Percentiles rank a stretch among this genome's conserved stretches.
Conservation (phyloP, 1,140 invertebrate species). For the Calliphora vicina region DNA sequence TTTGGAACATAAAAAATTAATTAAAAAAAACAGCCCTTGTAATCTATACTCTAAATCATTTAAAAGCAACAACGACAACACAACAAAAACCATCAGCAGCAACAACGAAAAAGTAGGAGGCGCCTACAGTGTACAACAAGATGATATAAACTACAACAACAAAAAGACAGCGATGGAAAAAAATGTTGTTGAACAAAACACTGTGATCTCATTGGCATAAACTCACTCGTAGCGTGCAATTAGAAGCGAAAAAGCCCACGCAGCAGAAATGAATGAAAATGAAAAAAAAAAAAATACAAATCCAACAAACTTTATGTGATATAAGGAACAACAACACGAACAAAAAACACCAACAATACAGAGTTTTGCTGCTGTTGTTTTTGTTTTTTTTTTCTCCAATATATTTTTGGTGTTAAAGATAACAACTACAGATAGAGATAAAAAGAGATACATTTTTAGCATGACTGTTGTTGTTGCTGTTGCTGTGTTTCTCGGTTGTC, state of each 20-base stretch:
- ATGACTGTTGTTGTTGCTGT: background rate
- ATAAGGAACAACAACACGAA: background rate
- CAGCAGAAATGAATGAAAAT: constrained; percentile 61
- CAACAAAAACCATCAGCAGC: background rate
- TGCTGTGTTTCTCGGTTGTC: background rate
- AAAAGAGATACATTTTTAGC: background rate
- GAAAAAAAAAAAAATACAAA: background rate
- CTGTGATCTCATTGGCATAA: constrained; percentile 55
- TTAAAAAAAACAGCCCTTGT: constrained; percentile 19
- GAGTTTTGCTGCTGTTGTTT: background rate
- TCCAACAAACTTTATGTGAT: background rate
- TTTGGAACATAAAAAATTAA: background rate
- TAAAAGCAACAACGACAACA: constrained; percentile 29
- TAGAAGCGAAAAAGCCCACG: constrained; percentile 53
- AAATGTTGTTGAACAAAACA: background rate
- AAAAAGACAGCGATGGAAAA: background rate
- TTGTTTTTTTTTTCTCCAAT: background rate
- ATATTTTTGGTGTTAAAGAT: background rate
- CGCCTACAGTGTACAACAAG: constrained; percentile 45
- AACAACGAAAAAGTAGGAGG: constrained; percentile 53
- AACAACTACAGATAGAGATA: background rate
- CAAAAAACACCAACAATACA: background rate
- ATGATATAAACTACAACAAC: background rate
- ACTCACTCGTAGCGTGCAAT: constrained; percentile 48
- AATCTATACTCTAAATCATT: background rate